A percentile compares a stretch with the other conserved stretches of the same genome.
Conservation (phyloP, 2,113 vertebrate species). For the Alces alces region DNA sequence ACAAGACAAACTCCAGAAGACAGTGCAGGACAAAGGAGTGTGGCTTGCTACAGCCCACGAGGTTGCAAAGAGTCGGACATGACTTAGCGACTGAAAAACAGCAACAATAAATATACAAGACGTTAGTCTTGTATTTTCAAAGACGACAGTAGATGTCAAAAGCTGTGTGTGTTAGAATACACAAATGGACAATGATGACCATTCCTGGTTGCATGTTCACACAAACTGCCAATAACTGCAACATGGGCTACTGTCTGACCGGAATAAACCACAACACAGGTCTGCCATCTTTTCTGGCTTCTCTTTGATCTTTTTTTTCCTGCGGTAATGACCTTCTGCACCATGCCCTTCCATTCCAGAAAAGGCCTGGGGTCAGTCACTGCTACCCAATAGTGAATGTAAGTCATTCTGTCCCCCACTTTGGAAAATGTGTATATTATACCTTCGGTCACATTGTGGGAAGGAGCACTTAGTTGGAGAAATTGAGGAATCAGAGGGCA, state of each 20-base stretch:
- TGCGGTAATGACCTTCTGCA: neutral
- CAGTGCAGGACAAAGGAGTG: neutral
- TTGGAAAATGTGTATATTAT: neutral
- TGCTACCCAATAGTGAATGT: rapidly evolving
- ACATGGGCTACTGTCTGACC: rapidly evolving
- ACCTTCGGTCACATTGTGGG: neutral
- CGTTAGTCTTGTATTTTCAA: neutral
- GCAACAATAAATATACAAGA: neutral
- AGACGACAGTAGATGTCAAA: neutral
- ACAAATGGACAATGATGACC: rapidly evolving
- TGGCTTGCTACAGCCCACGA: neutral
- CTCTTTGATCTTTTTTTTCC: neutral
- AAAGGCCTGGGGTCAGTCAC: neutral
- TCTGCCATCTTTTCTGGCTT: rapidly evolving
- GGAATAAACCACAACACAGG: rapidly evolving
- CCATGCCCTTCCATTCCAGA: neutral
- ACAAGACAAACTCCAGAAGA: neutral
- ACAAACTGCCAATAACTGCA: rapidly evolving
- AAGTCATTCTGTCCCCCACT: neutral
- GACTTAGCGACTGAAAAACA: neutral
- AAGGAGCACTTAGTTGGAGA: neutral
- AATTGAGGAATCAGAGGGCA: neutral
- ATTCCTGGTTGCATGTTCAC: rapidly evolving
- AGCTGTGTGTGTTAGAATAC: rapidly evolving
- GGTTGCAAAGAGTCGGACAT: neutral